A percentile compares a stretch with the other conserved stretches of the same genome.
Conservation (phyloP, 92 coral and sea anemone species). For the Epizoanthus illoricatus region DNA sequence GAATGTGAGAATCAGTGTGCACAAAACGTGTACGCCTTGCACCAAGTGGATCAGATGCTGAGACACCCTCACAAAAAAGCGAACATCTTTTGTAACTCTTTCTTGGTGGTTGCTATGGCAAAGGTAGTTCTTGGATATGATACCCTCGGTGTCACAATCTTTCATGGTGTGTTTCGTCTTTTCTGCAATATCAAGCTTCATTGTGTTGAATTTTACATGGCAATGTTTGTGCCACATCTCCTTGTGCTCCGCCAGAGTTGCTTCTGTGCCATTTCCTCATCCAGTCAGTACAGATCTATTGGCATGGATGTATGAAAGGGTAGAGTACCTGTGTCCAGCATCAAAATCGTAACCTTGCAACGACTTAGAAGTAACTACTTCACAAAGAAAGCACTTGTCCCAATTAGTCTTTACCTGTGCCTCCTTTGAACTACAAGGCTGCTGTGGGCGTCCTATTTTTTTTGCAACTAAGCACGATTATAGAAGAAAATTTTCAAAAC, state of each 20-base stretch:
- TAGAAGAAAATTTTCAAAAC: no score
- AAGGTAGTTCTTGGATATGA: neutral
- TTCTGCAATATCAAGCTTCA: constrained; percentile 9
- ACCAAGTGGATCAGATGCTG: neutral
- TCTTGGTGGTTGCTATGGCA: neutral
- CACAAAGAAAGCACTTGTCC: constrained; percentile 1
- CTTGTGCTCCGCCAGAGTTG: neutral
- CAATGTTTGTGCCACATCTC: constrained; percentile 1
- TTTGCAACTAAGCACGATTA: no score
- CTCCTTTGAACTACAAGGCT: no score
- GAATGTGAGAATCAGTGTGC: neutral
- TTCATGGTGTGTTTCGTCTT: neutral
- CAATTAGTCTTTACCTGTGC: neutral
- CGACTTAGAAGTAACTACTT: neutral
- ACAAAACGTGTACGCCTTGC: neutral
- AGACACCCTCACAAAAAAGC: neutral
- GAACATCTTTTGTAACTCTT: neutral
- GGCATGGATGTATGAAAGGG: neutral
- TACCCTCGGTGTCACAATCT: neutral
- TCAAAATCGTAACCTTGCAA: neutral
- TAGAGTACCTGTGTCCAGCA: neutral
- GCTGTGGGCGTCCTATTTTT: no score
- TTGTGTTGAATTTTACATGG: neutral
- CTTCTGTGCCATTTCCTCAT: neutral
- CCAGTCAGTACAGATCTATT: neutral